These are phyloP conservation scores for Malthinus seriepunctatus DNA, from an alignment of 2,888 invertebrate genomes.

Conservation along the genomic window DNA sequence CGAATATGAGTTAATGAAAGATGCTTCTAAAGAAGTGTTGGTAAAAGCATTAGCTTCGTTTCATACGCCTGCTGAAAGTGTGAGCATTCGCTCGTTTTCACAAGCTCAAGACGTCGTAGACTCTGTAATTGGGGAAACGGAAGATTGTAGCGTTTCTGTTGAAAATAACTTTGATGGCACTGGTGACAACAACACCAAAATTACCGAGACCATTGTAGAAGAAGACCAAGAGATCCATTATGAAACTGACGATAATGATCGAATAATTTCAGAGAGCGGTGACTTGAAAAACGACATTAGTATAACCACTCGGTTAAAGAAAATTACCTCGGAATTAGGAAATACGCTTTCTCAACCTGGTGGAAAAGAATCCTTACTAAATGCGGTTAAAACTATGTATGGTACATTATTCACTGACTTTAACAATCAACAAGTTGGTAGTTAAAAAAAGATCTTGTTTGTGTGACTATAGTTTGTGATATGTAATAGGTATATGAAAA, in stretches of 20 bases:
- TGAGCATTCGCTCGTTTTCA: neutral
- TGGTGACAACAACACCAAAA: too few species aligned
- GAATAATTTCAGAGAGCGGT: neutral
- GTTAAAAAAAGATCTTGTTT: too few species aligned
- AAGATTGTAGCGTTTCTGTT: too few species aligned
- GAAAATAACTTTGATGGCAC: too few species aligned
- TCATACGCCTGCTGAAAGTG: neutral
- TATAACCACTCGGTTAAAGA: neutral
- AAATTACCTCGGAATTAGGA: constrained; percentile 8
- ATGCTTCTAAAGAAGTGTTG: constrained; percentile 33
- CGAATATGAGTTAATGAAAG: constrained; percentile 37
- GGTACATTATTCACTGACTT: constrained; percentile 1
- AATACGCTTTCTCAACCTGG: constrained; percentile 1
- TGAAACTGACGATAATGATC: neutral
- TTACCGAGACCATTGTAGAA: too few species aligned
- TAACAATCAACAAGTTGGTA: too few species aligned
- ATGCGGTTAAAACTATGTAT: constrained; percentile 7
- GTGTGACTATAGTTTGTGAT: too few species aligned
- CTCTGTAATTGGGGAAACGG: neutral
- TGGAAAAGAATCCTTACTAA: constrained; percentile 6
- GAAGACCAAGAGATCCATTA: too few species aligned
- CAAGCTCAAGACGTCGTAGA: neutral
- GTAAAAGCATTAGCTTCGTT: constrained; percentile 9
- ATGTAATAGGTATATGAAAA: too few species aligned
- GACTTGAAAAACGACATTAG: neutral